Base-by-base conservation (phyloP, 1,140 invertebrate genomes). In the Laupala kohalensis region DNA sequence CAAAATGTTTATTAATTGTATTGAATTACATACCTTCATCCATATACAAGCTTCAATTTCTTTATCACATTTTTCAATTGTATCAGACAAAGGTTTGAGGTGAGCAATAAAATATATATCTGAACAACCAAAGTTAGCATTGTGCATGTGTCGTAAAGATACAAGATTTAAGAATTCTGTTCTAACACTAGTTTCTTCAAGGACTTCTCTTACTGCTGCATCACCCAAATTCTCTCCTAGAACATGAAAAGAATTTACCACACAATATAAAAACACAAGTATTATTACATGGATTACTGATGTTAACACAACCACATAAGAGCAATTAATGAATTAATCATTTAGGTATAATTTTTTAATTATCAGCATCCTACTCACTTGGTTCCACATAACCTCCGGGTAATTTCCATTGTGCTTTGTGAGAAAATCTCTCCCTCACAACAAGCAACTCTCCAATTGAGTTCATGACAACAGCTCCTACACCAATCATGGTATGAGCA, bases 351-450 rank as follows among this genome's bases (percentile, higher is more conserved):
- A 53, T n/a, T n/a, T n/a, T n/a, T n/a, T n/a, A 53, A 53, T 53
- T 53, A 37, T 6, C 19, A 53, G 19, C 9, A 2, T 53, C 37
- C 9, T 9, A 30, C 28, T 28, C 3, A 92, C 91, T 88, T 81
- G 86, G 89, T 79, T 96, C 92, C 27, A 95, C 90, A 82, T 93
- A 92, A 70, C 94, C 95, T 72, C 95, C 94, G 26, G 95, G 95
- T 23, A 97, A 82, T 81, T 97, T 97, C 94, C 94, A 97, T 76
- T 86, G 83, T 77, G 80, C 64, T 28, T 68, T 71, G n/a, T 37
- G 27, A 74, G 86, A 85, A 79, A 86, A 88, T 78, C 87, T 89
- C 78, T 96, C 93, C 73, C 87, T 86, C 19, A 96, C 87, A 0
- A 92, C 91, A 30, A 96, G 82, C 26, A 97, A 78, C 80, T 95